Evolutionary conservation across 64 coral and sea anemone species (phyloP), one percentile per base, ranked within the genome.

Genomic region (Dendrophyllia cribrosa): DNA sequence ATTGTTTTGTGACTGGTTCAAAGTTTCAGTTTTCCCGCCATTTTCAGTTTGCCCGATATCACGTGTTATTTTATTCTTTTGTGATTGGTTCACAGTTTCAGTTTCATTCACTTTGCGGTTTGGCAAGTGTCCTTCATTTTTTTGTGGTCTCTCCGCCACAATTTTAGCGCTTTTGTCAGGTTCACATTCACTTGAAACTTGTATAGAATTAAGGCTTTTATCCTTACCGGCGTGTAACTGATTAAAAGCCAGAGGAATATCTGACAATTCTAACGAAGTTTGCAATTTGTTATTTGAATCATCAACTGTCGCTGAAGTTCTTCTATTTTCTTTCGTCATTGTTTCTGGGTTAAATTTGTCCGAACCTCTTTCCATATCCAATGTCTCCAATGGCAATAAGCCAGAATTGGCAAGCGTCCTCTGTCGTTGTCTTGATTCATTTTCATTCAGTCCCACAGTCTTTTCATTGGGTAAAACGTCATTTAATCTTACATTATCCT

Each of bases 201-300:
- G 14, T 82, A 15, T 8, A 63, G 24, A 49, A 84, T 67, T 68
- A 22, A 49, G 11, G 16, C 16, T 23, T 9, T 9, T 26, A 11
- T 64, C 80, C 10, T 62, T 65, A n/a, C 44, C 19, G 14, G 43
- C 44, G 14, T 84, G 25, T 3, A 34, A 61, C 25, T 17, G 77
- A 60, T 81, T 23, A 66, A 65, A 20, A 17, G 12, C 60, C 15
- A 83, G 2, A 50, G 61, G 61, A 83, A 83, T 66, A 49, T 47
- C 59, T 1, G 59, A 65, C 43, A 83, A 66, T 13, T 83, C 59
- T 44, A 66, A 64, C 24, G 79, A 50, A 12, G 79, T 83, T 21
- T 50, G 43, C 4, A 44, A 23, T 83, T 83, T 83, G 6, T 63
- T 17, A n/a, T n/a, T 66, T 0, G 59, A 63, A 44, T 83, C 45